phyloP scores from a whole-genome alignment of 2,888 invertebrate species.

The Ferdinandea cuprea region DNA sequence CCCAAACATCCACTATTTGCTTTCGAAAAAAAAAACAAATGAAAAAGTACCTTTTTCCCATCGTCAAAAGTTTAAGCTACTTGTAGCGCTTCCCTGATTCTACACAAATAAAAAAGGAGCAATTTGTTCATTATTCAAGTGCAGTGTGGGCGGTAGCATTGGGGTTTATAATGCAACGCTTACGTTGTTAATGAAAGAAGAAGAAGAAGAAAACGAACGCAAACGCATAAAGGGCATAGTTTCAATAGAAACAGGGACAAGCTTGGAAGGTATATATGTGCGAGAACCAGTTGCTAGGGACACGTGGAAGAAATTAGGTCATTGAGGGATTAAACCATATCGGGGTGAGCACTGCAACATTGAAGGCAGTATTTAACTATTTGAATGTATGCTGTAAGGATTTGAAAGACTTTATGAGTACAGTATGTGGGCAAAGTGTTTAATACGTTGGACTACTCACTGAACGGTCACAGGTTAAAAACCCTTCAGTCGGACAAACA shows the following conservation, averaged over 20 bases:
- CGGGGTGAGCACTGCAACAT: constrained; percentile 1
- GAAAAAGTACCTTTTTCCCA: constrained; percentile 18
- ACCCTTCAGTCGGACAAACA: too few species aligned
- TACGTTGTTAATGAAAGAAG: constrained; percentile 6
- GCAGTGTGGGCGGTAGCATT: not conserved
- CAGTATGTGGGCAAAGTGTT: too few species aligned
- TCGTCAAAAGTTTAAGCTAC: constrained; percentile 28
- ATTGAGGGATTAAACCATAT: not conserved
- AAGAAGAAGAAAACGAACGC: constrained; percentile 4
- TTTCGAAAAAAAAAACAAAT: not conserved
- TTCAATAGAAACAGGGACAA: constrained; percentile 47
- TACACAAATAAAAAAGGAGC: constrained; percentile 23
- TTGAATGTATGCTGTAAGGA: too few species aligned
- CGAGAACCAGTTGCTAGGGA: constrained; percentile 49
- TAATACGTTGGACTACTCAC: too few species aligned
- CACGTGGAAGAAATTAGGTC: constrained; percentile 21
- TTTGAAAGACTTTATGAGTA: too few species aligned
- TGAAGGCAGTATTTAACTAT: too few species aligned
- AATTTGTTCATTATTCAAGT: constrained; percentile 41
- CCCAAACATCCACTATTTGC: not conserved
- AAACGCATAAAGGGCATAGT: constrained; percentile 11
- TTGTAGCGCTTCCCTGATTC: constrained; percentile 53
- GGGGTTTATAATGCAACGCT: constrained; percentile 12
- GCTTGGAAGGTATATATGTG: constrained; percentile 6
- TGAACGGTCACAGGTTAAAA: too few species aligned